Percentiles rank a stretch among this genome's conserved stretches.
Evolutionary conservation across 2,113 vertebrate species (phyloP).

Genomic region (Nanorana parkeri): DNA sequence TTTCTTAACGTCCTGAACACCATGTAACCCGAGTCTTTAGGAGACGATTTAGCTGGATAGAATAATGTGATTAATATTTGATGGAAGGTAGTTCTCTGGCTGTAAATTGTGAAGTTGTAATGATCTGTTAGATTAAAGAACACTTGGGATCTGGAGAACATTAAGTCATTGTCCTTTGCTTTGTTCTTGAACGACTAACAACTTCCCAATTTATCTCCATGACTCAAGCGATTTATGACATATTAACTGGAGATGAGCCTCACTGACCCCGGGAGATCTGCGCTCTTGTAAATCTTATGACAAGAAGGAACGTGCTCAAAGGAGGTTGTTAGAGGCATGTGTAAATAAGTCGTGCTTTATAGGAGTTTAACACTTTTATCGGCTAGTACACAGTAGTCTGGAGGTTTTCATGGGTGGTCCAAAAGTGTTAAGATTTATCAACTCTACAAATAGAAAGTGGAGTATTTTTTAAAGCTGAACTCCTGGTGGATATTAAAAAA

Average conservation of each 20-base stretch:
- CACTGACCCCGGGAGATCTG: neutral
- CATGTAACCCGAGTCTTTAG: neutral
- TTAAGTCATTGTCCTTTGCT: slow-evolving; percentile 41
- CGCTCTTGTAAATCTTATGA: neutral
- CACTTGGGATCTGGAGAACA: neutral
- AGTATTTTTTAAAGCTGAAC: too few relatives aligned
- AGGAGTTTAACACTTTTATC: neutral
- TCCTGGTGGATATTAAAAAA: too few relatives aligned
- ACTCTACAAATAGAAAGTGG: too few relatives aligned
- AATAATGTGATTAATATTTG: slow-evolving; percentile 14
- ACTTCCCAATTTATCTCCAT: slow-evolving; percentile 2
- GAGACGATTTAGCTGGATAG: neutral
- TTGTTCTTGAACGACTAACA: slow-evolving; percentile 38
- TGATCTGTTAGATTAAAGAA: slow-evolving; percentile 22
- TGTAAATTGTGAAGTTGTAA: slow-evolving; percentile 14
- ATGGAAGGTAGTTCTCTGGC: neutral
- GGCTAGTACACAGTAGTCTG: neutral
- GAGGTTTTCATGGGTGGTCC: neutral
- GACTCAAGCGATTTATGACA: slow-evolving; percentile 21
- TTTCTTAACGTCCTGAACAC: neutral
- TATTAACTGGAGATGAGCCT: slow-evolving; percentile 32
- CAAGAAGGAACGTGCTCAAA: neutral
- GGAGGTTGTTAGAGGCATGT: neutral
- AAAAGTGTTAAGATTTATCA: neutral
- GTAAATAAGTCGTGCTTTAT: neutral